A percentile compares a stretch with the other conserved stretches of the same genome.
Conservation (phyloP, 2,113 vertebrate species). For the Oryzias woworae region DNA sequence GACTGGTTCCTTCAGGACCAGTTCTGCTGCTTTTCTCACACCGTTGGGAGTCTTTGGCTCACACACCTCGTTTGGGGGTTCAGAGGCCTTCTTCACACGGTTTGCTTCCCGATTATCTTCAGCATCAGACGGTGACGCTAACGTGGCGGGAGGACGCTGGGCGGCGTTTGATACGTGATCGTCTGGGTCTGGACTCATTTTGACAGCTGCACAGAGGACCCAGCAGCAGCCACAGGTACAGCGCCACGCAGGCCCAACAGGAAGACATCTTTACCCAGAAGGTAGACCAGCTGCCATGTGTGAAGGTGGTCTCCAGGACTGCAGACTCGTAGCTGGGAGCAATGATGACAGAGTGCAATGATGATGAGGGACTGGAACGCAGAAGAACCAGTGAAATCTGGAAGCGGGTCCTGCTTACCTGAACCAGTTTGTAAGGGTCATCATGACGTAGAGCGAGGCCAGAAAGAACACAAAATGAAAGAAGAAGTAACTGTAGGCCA, state of each 20-base stretch:
- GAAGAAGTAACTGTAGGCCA: constrained; percentile 93
- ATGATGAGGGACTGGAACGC: background rate
- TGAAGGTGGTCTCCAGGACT: constrained; percentile 89
- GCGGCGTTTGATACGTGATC: constrained; percentile 77
- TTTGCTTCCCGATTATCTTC: background rate
- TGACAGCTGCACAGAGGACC: constrained; percentile 79
- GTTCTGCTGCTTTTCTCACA: too few relatives aligned
- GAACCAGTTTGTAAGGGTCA: constrained; percentile 98
- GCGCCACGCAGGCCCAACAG: constrained; percentile 88
- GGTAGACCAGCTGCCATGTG: constrained; percentile 90
- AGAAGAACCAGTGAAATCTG: background rate
- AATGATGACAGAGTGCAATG: background rate
- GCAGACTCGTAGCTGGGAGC: constrained; percentile 85
- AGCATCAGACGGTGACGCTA: constrained; percentile 69
- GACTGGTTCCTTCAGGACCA: too few relatives aligned
- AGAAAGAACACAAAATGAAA: constrained; percentile 95
- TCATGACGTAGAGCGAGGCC: constrained; percentile 93
- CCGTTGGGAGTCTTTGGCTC: too few relatives aligned
- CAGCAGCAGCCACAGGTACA: constrained; percentile 89
- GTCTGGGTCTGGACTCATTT: constrained; percentile 65
- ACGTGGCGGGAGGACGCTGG: constrained; percentile 65
- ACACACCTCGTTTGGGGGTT: too few relatives aligned
- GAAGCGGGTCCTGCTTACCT: constrained; percentile 69
- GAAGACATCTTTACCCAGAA: constrained; percentile 94
- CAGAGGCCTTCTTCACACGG: too few relatives aligned